These are phyloP conservation scores for Clarias magur DNA, from an alignment of 2,113 vertebrate species.

Conservation along the genomic window DNA sequence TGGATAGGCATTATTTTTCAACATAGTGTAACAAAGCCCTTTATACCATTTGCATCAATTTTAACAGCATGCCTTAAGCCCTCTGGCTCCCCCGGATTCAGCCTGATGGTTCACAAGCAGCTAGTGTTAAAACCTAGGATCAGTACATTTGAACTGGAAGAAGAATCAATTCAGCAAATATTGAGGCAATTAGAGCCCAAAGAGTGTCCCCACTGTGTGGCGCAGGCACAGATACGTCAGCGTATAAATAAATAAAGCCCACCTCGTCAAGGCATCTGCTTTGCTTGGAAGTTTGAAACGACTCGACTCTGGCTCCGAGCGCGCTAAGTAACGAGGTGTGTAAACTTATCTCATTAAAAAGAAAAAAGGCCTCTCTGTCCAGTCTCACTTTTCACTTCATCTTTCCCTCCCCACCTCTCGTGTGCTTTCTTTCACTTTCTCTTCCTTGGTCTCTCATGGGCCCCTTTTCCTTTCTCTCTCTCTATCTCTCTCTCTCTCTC, in stretches of 20 bases:
- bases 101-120: neutral
- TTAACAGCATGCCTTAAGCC: neutral
- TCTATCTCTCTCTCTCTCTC: neutral
- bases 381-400: constrained; percentile 35
- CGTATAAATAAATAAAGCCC: constrained; percentile 70
- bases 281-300: constrained; percentile 32
- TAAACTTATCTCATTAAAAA: constrained; percentile 69
- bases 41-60: neutral
- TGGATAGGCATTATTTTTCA: neutral
- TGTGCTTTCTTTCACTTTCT: constrained; percentile 37
- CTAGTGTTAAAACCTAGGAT: constrained; percentile 32
- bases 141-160: constrained; percentile 49
- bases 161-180: constrained; percentile 75
- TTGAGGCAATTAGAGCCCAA: constrained; percentile 68
- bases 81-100: neutral
- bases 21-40: neutral
- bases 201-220: constrained; percentile 37
- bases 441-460: neutral
- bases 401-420: constrained; percentile 25
- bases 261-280: constrained; percentile 28
- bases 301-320: constrained; percentile 31
- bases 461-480: neutral
- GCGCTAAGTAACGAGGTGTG: constrained; percentile 74
- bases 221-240: constrained; percentile 20
- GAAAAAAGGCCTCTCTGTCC: constrained; percentile 30